Evolutionary conservation across 2,797 vertebrate genomes (phyloP).

Genomic region (Cyprinella venusta): DNA sequence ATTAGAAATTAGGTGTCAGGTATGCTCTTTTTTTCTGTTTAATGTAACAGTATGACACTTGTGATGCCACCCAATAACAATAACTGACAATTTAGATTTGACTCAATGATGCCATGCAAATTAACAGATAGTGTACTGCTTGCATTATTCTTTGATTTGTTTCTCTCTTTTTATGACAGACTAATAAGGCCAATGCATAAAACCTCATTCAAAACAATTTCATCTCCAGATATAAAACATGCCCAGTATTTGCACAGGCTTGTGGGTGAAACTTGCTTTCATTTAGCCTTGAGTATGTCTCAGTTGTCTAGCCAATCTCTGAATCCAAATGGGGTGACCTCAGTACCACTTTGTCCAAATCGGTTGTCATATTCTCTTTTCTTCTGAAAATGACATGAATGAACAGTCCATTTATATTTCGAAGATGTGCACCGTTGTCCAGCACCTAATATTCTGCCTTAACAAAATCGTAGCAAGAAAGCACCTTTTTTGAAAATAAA

Average conservation of each 20-base stretch:
- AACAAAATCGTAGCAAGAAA: slow-evolving; percentile 19
- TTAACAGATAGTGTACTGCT: slow-evolving; percentile 21
- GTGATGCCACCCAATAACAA: slow-evolving; percentile 38
- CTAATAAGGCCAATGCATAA: slow-evolving; percentile 3
- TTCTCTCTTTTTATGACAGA: slow-evolving; percentile 36
- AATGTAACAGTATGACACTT: slow-evolving; percentile 30
- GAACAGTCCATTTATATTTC: slow-evolving; percentile 17
- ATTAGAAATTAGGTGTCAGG: slow-evolving; percentile 14
- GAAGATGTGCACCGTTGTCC: slow-evolving; percentile 1
- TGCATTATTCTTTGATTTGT: slow-evolving; percentile 47
- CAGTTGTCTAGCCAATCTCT: slow-evolving; percentile 17
- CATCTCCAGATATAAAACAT: slow-evolving; percentile 30
- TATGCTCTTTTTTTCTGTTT: slow-evolving; percentile 10
- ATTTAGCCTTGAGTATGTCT: slow-evolving; percentile 31
- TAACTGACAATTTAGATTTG: slow-evolving; percentile 49
- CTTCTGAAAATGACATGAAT: slow-evolving; percentile 14
- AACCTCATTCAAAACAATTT: slow-evolving; percentile 31
- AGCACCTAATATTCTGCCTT: neutral
- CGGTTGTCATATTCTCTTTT: slow-evolving; percentile 25
- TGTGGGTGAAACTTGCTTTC: slow-evolving; percentile 26
- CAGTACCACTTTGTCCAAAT: slow-evolving; percentile 10
- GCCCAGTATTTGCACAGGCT: slow-evolving; percentile 35
- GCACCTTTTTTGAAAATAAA: neutral
- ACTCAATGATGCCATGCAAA: slow-evolving; percentile 43
- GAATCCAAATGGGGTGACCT: slow-evolving; percentile 1